These are phyloP conservation scores for Actinopyga echinites DNA, from an alignment of 53 echinoderm and acorn worm species.

Conservation along the genomic window DNA sequence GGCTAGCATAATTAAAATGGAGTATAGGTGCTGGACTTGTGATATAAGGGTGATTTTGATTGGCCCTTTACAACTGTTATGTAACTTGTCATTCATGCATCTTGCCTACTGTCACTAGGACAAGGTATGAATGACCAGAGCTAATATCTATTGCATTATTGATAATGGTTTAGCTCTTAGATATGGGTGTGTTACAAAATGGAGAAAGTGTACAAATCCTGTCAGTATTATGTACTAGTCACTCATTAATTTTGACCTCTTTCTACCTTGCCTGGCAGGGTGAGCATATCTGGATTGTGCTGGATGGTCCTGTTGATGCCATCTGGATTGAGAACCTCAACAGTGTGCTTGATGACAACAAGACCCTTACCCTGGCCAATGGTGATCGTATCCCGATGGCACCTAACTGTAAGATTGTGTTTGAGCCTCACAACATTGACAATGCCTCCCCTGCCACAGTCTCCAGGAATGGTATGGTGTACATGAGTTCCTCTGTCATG, in stretches of 20 bases:
- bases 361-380: constrained; percentile 95
- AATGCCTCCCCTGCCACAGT: constrained; percentile 98
- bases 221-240: not conserved
- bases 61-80: no score
- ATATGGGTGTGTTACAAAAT: no score
- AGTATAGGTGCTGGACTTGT: no score
- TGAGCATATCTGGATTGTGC: constrained; percentile 97
- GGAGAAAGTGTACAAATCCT: not conserved
- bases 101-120: no score
- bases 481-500: constrained; percentile 98
- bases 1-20: no score
- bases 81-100: no score
- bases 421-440: constrained; percentile 99
- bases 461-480: constrained; percentile 98
- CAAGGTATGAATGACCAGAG: no score
- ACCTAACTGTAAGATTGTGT: constrained; percentile 93
- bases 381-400: constrained; percentile 99
- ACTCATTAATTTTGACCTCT: not conserved
- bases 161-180: no score
- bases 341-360: constrained; percentile 97
- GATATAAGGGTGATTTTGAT: no score
- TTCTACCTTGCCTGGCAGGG: constrained; percentile 53
- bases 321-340: constrained; percentile 99
- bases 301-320: constrained; percentile 96
- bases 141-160: no score